Conservation (phyloP, 2,113 vertebrate species). For the Xiphophorus couchianus region DNA sequence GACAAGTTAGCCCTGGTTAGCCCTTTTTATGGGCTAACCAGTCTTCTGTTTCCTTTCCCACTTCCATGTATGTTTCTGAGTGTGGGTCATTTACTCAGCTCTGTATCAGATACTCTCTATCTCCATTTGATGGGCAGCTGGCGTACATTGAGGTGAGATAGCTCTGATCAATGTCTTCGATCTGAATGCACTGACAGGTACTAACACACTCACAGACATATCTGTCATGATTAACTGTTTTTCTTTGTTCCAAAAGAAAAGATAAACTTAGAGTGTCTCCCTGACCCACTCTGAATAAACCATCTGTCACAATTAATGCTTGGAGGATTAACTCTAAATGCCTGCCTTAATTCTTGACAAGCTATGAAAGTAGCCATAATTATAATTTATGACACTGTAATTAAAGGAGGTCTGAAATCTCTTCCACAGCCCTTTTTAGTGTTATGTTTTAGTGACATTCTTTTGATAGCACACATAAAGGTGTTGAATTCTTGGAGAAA, state of each 20-base stretch:
- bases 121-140: conserved; percentile 67
- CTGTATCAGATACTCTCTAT: conserved; percentile 65
- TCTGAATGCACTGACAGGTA: conserved; percentile 47
- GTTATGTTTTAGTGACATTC: conserved; percentile 36
- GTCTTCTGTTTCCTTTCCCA: neutral
- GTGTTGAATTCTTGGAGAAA: conserved; percentile 37
- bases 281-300: conserved; percentile 9
- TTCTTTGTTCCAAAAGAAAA: conserved; percentile 15
- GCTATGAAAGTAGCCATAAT: conserved; percentile 29
- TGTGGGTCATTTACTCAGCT: conserved; percentile 45
- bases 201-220: conserved; percentile 40
- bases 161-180: conserved; percentile 73
- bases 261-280: conserved; percentile 13
- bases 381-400: conserved; percentile 45
- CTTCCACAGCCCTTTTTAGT: conserved; percentile 35
- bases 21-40: neutral
- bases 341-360: conserved; percentile 17
- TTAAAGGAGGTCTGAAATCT: conserved; percentile 44
- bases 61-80: neutral
- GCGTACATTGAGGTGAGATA: conserved; percentile 62
- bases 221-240: conserved; percentile 53
- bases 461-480: conserved; percentile 51
- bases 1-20: too few species aligned
- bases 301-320: conserved; percentile 40
- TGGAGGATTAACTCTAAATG: conserved; percentile 25